A percentile compares a stretch with the other conserved stretches of the same genome.
phyloP scores from a whole-genome alignment of 2,113 vertebrate genomes.

The Orcinus orca region DNA sequence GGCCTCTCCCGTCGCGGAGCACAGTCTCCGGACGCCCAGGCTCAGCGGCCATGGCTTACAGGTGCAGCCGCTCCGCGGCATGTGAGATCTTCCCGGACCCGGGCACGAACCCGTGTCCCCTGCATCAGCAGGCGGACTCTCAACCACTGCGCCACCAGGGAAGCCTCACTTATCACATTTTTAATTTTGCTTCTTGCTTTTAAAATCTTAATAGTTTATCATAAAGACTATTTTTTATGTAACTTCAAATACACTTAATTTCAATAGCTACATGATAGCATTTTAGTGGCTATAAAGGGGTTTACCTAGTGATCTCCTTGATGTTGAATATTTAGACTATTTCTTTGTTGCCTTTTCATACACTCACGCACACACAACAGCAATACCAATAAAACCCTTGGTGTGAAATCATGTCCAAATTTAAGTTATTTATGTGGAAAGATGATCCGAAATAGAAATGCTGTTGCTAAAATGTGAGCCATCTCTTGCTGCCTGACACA shows the following conservation, averaged over 20 bases:
- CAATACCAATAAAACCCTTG: background rate
- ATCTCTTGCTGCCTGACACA: background rate
- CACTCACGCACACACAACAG: background rate
- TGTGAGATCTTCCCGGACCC: no score
- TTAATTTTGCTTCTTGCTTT: background rate
- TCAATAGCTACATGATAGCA: background rate
- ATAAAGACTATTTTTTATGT: background rate
- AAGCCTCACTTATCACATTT: background rate
- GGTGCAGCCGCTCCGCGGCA: no score
- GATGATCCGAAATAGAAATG: background rate
- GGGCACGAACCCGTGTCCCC: no score
- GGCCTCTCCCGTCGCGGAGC: no score
- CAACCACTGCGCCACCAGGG: no score
- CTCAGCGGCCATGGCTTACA: no score
- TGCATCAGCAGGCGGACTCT: no score
- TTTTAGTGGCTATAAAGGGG: background rate
- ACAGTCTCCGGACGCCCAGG: no score
- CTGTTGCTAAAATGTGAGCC: background rate
- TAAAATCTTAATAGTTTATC: background rate
- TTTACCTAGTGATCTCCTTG: background rate
- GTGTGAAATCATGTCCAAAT: background rate
- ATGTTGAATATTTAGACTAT: background rate
- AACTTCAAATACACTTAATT: conserved; percentile 7
- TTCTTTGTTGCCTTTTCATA: background rate
- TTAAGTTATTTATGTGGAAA: background rate